Percentiles rank a stretch among this genome's conserved stretches.
These are phyloP conservation scores for Formica exsecta DNA, from an alignment of 1,140 invertebrate genomes.

Conservation along the genomic window DNA sequence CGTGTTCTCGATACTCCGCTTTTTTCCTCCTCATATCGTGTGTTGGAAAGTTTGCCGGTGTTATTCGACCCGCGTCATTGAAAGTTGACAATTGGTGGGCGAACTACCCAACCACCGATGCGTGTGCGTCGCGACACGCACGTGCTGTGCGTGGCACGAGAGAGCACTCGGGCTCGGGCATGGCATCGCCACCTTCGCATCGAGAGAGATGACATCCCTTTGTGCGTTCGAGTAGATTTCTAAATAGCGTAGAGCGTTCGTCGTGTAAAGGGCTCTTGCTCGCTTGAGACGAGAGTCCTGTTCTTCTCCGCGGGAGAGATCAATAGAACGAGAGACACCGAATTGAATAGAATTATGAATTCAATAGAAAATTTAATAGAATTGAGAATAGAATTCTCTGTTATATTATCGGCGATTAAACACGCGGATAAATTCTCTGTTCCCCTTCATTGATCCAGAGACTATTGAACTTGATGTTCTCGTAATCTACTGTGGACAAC, in stretches of 20 bases:
- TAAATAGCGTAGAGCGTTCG: conserved; percentile 55
- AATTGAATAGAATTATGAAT: neutral
- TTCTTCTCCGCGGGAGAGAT: conserved; percentile 7
- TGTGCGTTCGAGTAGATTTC: conserved; percentile 56
- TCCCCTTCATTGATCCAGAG: conserved; percentile 18
- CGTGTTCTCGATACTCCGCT: neutral
- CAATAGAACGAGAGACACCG: neutral
- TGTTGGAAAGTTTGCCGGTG: conserved; percentile 46
- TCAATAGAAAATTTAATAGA: neutral
- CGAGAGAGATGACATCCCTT: conserved; percentile 50
- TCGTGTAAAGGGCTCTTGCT: conserved; percentile 30
- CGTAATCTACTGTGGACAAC: neutral
- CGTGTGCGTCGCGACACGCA: conserved; percentile 18
- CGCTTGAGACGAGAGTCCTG: conserved; percentile 32
- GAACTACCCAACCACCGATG: neutral
- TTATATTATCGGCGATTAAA: conserved; percentile 51
- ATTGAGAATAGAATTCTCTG: conserved; percentile 6
- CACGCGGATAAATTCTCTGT: neutral
- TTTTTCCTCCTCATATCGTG: conserved; percentile 23
- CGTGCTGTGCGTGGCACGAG: conserved; percentile 49
- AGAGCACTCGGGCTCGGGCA: conserved; percentile 48
- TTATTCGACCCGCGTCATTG: conserved; percentile 47
- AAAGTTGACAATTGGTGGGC: conserved; percentile 38
- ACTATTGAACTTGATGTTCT: conserved; percentile 34
- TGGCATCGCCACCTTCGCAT: conserved; percentile 24